phyloP scores from a whole-genome alignment of 2,888 invertebrate genomes.

The Drosophila subsilvestris region DNA sequence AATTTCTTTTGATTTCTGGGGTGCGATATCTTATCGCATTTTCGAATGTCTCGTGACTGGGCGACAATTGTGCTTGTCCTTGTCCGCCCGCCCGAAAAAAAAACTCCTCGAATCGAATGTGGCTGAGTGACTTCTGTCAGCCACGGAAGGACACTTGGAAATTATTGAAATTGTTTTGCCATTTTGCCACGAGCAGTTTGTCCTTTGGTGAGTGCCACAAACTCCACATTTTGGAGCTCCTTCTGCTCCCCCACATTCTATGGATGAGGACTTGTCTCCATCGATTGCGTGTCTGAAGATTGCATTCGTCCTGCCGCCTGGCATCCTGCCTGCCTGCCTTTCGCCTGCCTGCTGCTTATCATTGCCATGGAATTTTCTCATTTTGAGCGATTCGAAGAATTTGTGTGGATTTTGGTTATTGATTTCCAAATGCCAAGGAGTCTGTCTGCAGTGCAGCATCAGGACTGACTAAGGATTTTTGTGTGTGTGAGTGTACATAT shows the following conservation, averaged over 20 bases:
- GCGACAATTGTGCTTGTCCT: slow-evolving; percentile 64
- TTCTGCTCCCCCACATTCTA: background rate
- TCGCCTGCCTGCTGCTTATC: slow-evolving; percentile 61
- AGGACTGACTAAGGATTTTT: background rate
- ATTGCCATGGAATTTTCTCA: slow-evolving; percentile 76
- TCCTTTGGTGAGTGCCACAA: slow-evolving; percentile 1
- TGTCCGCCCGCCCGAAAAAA: background rate
- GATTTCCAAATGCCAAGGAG: slow-evolving; percentile 63
- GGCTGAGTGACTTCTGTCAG: slow-evolving; percentile 48
- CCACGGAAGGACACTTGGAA: slow-evolving; percentile 76
- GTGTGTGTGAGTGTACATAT: slow-evolving; percentile 4
- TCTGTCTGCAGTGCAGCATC: slow-evolving; percentile 14
- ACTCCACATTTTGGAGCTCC: background rate
- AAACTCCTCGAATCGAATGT: slow-evolving; percentile 27
- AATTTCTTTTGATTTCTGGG: slow-evolving; percentile 46
- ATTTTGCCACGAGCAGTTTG: slow-evolving; percentile 49
- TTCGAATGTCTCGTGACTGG: slow-evolving; percentile 55
- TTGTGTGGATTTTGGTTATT: slow-evolving; percentile 80
- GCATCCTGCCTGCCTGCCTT: slow-evolving; percentile 34
- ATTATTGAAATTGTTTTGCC: slow-evolving; percentile 80
- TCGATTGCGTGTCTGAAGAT: slow-evolving; percentile 17
- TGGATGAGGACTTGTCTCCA: background rate
- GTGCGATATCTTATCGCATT: slow-evolving; percentile 52
- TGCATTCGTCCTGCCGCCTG: slow-evolving; percentile 17
- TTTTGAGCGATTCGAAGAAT: slow-evolving; percentile 77